These are phyloP conservation scores for Hoplodrina ambigua DNA, from an alignment of 2,888 invertebrate genomes.

Conservation along the genomic window DNA sequence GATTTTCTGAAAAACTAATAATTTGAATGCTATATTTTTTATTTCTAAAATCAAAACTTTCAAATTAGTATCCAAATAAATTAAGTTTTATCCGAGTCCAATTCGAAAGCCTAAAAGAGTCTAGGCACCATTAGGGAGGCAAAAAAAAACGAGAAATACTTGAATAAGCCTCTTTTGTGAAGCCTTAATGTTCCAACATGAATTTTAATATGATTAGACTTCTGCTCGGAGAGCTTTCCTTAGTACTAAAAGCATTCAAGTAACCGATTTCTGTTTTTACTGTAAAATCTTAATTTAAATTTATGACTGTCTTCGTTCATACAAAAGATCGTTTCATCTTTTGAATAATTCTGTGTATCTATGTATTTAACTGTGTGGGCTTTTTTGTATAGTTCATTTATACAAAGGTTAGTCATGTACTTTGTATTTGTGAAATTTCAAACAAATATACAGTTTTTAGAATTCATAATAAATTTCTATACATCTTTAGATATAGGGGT, in stretches of 20 bases:
- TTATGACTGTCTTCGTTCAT: slow-evolving; percentile 9
- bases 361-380: background rate
- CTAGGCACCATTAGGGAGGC: slow-evolving; percentile 10
- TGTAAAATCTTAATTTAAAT: slow-evolving; percentile 30
- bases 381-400: background rate
- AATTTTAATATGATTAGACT: slow-evolving; percentile 47
- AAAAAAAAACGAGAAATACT: slow-evolving; percentile 28
- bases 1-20: background rate
- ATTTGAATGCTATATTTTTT: background rate
- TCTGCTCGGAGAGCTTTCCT: slow-evolving; percentile 8
- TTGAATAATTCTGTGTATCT: slow-evolving; percentile 9
- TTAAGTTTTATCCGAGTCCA: slow-evolving; percentile 24
- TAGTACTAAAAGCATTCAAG: slow-evolving; percentile 14
- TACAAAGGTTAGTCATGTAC: background rate
- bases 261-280: slow-evolving; percentile 21
- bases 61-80: background rate
- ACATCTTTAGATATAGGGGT: no score
- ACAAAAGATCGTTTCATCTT: slow-evolving; percentile 6
- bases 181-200: slow-evolving; percentile 16
- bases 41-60: background rate
- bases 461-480: no score
- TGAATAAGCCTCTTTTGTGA: slow-evolving; percentile 19
- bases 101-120: slow-evolving; percentile 5
- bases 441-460: no score
- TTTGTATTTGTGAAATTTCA: background rate